phyloP scores from a whole-genome alignment of 2,888 invertebrate genomes.

The Petrolisthes manimaculis region DNA sequence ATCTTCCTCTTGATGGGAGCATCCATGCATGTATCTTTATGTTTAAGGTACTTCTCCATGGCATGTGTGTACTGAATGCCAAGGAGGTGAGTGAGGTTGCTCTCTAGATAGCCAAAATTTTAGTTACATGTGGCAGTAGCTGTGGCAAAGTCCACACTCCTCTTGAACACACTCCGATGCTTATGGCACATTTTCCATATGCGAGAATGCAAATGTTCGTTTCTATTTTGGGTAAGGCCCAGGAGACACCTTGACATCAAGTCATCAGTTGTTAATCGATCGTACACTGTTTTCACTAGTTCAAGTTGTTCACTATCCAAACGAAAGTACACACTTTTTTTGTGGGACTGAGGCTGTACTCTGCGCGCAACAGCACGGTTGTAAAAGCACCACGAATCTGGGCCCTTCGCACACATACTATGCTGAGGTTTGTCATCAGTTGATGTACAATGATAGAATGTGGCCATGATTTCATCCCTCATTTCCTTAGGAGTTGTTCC shows the following conservation, averaged over 20 bases:
- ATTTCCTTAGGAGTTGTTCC: constrained; percentile 4
- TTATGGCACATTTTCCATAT: not conserved
- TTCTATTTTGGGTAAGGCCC: not conserved
- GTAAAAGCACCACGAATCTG: constrained; percentile 16
- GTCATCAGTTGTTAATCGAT: constrained; percentile 6
- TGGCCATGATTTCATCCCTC: constrained; percentile 17
- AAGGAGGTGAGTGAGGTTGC: not conserved
- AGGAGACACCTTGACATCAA: constrained; percentile 9
- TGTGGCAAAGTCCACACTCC: constrained; percentile 5
- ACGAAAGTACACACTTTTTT: not conserved
- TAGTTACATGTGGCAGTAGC: constrained; percentile 13
- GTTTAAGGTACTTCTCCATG: constrained; percentile 4
- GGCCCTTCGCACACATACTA: not conserved
- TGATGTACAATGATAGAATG: constrained; percentile 16
- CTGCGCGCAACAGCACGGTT: not conserved
- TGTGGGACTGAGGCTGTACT: not conserved
- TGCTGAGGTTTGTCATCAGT: constrained; percentile 15
- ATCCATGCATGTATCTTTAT: constrained; percentile 6
- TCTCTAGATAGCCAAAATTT: not conserved
- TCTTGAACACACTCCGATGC: constrained; percentile 7
- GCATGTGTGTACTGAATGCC: not conserved
- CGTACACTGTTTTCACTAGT: constrained; percentile 15
- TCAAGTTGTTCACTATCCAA: not conserved
- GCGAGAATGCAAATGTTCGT: too few species aligned
- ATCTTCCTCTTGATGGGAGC: not conserved